Conservation (phyloP, 2,797 vertebrate genomes). For the Clarias fuscus region DNA sequence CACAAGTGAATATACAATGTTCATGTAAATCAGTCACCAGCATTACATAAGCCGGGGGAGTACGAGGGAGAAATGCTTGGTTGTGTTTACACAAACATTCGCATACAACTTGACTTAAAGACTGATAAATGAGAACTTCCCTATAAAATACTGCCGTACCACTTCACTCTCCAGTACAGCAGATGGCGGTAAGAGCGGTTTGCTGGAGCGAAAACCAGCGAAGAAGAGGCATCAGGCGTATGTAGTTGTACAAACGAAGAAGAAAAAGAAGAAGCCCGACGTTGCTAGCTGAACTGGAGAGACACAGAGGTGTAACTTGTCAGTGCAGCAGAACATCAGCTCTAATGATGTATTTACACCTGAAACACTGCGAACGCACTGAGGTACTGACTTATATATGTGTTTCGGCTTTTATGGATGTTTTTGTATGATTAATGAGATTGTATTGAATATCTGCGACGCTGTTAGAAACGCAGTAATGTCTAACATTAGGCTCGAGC, state of each 20-base stretch:
- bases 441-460: neutral
- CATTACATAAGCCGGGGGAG: too few relatives aligned
- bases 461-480: neutral
- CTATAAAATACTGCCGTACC: neutral
- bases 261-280: neutral
- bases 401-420: neutral
- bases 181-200: conserved; percentile 5
- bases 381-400: neutral
- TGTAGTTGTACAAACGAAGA: neutral
- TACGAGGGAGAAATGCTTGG: too few relatives aligned
- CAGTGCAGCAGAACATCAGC: neutral
- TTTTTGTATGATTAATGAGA: neutral
- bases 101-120: too few relatives aligned
- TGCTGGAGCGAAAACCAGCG: neutral
- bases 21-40: too few relatives aligned
- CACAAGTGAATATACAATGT: too few relatives aligned
- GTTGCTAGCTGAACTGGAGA: neutral
- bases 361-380: neutral
- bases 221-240: neutral
- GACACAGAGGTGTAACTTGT: neutral
- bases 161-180: neutral
- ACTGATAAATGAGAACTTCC: neutral
- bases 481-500: neutral
- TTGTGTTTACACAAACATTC: too few relatives aligned
- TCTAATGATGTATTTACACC: neutral